Percentiles rank a stretch among this genome's conserved stretches.
Evolutionary conservation across 2,113 vertebrate species (phyloP).

Genomic region (Setophaga kirtlandii): DNA sequence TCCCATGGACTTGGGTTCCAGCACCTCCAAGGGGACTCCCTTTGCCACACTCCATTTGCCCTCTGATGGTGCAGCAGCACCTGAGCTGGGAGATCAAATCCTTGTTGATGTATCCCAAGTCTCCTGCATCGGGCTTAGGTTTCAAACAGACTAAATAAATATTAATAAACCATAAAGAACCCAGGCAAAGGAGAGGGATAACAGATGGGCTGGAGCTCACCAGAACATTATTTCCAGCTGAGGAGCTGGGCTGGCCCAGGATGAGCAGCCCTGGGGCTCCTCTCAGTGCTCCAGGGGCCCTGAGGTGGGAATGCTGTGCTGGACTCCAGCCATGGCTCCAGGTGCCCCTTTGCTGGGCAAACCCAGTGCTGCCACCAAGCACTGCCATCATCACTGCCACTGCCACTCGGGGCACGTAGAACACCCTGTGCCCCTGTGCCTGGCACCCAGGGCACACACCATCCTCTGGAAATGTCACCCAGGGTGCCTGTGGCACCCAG

Average conservation of each 20-base stretch:
- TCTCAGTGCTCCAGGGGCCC: neutral
- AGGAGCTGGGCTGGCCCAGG: neutral
- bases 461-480: neutral
- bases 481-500: neutral
- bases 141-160: conserved; percentile 48
- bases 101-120: neutral
- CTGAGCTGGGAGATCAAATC: neutral
- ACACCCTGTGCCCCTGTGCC: neutral
- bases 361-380: neutral
- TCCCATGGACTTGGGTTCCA: neutral
- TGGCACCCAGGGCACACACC: neutral
- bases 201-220: conserved; percentile 47
- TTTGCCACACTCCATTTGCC: neutral
- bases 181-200: neutral
- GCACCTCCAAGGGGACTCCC: neutral
- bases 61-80: neutral
- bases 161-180: conserved; percentile 26
- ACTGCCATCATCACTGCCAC: neutral
- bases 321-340: neutral
- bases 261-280: neutral
- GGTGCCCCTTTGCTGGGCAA: accelerated
- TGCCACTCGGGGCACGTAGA: accelerated
- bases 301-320: neutral
- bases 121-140: neutral
- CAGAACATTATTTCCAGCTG: neutral